Percentiles rank a stretch among this genome's conserved stretches.
Conservation (phyloP, 2,888 invertebrate species). For the Tipula lateralis region DNA sequence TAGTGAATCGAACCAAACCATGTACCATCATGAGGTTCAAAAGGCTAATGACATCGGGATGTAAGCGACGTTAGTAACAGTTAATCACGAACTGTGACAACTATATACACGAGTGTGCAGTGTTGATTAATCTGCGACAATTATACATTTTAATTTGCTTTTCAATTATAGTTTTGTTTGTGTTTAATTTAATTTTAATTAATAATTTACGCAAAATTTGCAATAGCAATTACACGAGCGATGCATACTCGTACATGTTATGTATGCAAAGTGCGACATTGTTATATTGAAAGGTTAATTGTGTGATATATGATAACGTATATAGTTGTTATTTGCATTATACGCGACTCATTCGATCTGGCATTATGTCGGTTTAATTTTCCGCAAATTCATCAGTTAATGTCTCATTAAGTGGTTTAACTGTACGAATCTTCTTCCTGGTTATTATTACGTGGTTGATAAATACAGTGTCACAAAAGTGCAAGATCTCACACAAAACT, state of each 20-base stretch:
- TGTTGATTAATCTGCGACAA: not conserved
- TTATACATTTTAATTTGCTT: not conserved
- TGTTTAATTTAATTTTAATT: not conserved
- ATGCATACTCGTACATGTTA: not conserved
- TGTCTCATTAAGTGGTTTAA: no score
- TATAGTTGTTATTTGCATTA: not conserved
- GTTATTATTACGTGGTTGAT: no score
- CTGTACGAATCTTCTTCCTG: no score
- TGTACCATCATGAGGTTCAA: not conserved
- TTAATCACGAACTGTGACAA: not conserved
- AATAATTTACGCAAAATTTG: not conserved
- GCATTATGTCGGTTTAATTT: not conserved
- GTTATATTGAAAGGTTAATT: conserved; percentile 15
- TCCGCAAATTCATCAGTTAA: no score
- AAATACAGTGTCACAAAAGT: no score
- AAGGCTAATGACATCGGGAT: not conserved
- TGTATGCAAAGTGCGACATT: not conserved
- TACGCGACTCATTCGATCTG: not conserved
- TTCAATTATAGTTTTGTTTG: not conserved
- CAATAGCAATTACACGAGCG: not conserved
- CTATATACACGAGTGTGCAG: not conserved
- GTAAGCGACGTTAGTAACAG: not conserved
- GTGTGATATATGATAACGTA: not conserved
- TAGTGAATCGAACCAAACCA: not conserved
- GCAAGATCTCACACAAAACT: no score